Conservation (phyloP, 2,113 vertebrate species). For the Montifringilla adamsi region DNA sequence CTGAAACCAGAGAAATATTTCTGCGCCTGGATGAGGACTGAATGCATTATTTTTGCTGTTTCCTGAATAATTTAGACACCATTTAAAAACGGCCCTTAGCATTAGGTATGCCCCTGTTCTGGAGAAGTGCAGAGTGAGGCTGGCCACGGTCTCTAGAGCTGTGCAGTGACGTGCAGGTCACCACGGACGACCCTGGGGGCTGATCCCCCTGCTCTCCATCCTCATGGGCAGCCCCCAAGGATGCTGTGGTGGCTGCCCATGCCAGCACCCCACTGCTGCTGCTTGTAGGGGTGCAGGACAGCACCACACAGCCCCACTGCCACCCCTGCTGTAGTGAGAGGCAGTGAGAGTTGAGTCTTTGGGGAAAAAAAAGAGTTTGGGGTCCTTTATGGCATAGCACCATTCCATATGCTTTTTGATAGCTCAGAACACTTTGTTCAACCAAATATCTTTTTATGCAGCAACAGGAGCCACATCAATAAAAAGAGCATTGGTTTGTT, state of each 20-base stretch:
- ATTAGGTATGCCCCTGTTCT: fast-evolving
- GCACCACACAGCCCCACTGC: background rate
- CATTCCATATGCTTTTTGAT: background rate
- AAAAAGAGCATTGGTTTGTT: background rate
- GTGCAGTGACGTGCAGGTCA: background rate
- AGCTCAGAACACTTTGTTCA: background rate
- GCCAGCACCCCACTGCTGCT: background rate
- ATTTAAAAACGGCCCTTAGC: background rate
- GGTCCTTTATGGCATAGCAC: background rate
- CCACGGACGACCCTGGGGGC: fast-evolving
- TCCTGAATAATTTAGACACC: background rate
- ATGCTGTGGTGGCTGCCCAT: background rate
- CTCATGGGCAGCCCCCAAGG: background rate
- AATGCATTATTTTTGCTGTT: background rate
- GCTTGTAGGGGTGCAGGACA: background rate
- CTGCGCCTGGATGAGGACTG: background rate
- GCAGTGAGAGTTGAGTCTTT: background rate
- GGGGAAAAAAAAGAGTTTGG: background rate
- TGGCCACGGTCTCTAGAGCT: background rate
- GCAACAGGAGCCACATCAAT: fast-evolving
- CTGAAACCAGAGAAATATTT: background rate
- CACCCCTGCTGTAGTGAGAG: background rate
- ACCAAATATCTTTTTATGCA: background rate
- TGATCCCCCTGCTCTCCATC: background rate
- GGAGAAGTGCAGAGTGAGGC: background rate